Evolutionary conservation across 2,113 vertebrate species (phyloP).

Genomic region (Echinops telfairi): DNA sequence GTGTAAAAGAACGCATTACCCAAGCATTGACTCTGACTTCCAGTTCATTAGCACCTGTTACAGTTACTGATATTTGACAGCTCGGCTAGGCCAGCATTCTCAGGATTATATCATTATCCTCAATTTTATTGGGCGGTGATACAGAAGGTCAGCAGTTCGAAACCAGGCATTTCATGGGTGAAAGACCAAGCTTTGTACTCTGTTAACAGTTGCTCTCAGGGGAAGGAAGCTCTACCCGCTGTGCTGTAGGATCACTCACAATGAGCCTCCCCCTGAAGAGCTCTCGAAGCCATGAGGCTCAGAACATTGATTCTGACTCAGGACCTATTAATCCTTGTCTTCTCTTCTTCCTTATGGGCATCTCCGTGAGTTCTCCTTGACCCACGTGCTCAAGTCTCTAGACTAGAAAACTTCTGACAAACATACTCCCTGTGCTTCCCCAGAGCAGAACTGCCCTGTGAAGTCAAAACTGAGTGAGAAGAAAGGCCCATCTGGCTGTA

Average conservation of each 20-base stretch:
- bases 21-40: neutral
- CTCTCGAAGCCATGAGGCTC: conserved; percentile 60
- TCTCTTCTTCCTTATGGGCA: conserved; percentile 22
- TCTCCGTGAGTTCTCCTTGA: conserved; percentile 53
- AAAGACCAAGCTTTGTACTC: too few relatives aligned
- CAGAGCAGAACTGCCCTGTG: neutral
- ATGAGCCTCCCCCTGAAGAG: conserved; percentile 54
- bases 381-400: neutral
- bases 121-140: neutral
- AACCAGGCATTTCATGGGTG: too few relatives aligned
- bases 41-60: neutral
- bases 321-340: conserved; percentile 53
- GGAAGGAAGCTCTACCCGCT: too few relatives aligned
- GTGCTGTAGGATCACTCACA: too few relatives aligned
- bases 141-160: too few relatives aligned
- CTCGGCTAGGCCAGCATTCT: neutral
- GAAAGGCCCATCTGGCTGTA: neutral
- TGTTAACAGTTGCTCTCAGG: too few relatives aligned
- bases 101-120: neutral
- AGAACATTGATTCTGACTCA: conserved; percentile 55
- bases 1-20: neutral
- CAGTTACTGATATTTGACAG: neutral
- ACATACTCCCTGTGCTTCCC: neutral
- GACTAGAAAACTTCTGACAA: conserved; percentile 51
- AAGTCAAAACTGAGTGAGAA: neutral